Conservation (phyloP, 2,113 vertebrate genomes). For the Hippoglossus stenolepis region DNA sequence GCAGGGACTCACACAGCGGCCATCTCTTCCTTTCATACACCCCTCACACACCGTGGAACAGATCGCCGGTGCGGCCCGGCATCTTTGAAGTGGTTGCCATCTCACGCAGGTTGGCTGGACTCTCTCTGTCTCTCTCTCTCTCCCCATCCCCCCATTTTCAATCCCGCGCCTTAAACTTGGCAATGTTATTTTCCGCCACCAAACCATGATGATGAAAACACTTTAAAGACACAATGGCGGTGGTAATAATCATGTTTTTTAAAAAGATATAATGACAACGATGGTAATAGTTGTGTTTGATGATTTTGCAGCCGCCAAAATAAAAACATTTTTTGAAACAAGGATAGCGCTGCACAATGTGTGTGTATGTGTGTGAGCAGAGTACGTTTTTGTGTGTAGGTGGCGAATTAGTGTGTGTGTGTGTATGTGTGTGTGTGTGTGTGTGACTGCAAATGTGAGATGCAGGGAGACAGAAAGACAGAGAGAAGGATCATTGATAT, state of each 20-base stretch:
- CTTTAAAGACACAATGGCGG: slow-evolving; percentile 56
- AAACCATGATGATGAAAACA: slow-evolving; percentile 62
- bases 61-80: slow-evolving; percentile 75
- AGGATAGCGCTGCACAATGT: slow-evolving; percentile 13
- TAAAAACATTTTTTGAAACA: slow-evolving; percentile 33
- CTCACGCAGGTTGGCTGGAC: slow-evolving; percentile 80
- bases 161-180: slow-evolving; percentile 70
- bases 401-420: slow-evolving; percentile 26
- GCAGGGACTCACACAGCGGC: slow-evolving; percentile 80
- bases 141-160: slow-evolving; percentile 45
- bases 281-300: slow-evolving; percentile 30
- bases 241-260: slow-evolving; percentile 70
- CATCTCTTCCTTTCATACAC: slow-evolving; percentile 83
- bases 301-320: slow-evolving; percentile 47
- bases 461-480: slow-evolving; percentile 34
- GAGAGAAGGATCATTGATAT: slow-evolving; percentile 67
- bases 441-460: slow-evolving; percentile 36
- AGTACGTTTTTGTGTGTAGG: slow-evolving; percentile 35
- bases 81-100: slow-evolving; percentile 85
- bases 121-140: slow-evolving; percentile 29
- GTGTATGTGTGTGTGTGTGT: slow-evolving; percentile 40
- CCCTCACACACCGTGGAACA: slow-evolving; percentile 78
- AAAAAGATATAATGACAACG: slow-evolving; percentile 43
- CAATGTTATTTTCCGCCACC: slow-evolving; percentile 55
- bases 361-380: slow-evolving; percentile 52